Conservation (phyloP, 2,797 vertebrate genomes). For the Paratrypauchen microcephalus region DNA sequence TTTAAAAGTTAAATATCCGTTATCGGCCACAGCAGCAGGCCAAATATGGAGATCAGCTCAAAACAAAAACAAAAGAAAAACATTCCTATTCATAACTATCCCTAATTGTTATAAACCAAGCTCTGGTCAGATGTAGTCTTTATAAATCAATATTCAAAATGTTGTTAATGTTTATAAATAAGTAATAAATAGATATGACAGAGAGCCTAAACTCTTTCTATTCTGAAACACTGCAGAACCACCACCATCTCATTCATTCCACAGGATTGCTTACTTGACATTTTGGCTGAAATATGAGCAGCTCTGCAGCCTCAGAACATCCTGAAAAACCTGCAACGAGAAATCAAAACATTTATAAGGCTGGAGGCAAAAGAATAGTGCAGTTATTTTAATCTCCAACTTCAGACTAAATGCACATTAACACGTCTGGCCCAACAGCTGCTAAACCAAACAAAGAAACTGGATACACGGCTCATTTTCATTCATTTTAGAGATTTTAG, state of each 20-base stretch:
- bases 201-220: too few species aligned
- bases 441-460: conserved; percentile 3
- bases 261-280: conserved; percentile 88
- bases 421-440: neutral
- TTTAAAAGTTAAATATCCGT: too few species aligned
- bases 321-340: conserved; percentile 9
- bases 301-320: conserved; percentile 48
- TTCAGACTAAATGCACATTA: neutral
- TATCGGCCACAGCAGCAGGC: too few species aligned
- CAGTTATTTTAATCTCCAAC: neutral
- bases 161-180: too few species aligned
- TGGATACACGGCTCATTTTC: neutral
- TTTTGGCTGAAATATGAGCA: conserved; percentile 71
- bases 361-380: neutral
- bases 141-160: neutral
- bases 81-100: too few species aligned
- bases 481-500: neutral
- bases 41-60: too few species aligned
- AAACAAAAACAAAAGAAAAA: too few species aligned
- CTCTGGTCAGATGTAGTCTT: neutral
- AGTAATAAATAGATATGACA: too few species aligned
- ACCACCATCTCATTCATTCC: neutral
- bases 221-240: too few species aligned
- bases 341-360: neutral
- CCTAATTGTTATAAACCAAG: too few species aligned